A percentile compares a stretch with the other conserved stretches of the same genome.
phyloP scores from a whole-genome alignment of 64 coral and sea anemone species.

The Astreopora myriophthalma region DNA sequence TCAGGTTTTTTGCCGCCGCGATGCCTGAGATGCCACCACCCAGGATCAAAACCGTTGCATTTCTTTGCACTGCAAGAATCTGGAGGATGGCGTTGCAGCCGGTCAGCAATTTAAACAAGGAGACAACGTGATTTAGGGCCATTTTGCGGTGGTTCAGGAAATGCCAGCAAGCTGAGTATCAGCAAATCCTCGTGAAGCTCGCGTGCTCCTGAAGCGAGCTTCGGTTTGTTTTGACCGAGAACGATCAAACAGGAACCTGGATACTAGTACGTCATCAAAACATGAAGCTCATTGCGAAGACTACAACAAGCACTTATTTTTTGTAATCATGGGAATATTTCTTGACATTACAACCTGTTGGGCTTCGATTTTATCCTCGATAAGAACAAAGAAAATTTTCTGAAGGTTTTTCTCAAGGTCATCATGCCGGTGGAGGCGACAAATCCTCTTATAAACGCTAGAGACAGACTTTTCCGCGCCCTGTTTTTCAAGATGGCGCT shows the following conservation, averaged over 20 bases:
- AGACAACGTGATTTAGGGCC: background rate
- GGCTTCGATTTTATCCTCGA: background rate
- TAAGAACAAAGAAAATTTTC: background rate
- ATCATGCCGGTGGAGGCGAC: slow-evolving; percentile 88
- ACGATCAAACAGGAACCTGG: background rate
- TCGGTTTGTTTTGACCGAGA: background rate
- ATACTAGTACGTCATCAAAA: background rate
- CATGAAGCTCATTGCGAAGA: slow-evolving; percentile 28
- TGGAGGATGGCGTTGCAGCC: background rate
- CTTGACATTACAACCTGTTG: background rate
- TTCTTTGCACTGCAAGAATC: background rate
- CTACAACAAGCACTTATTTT: too few relatives aligned
- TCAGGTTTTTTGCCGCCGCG: slow-evolving; percentile 55
- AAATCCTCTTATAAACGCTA: slow-evolving; percentile 91
- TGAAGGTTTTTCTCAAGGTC: background rate
- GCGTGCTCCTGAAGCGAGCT: background rate
- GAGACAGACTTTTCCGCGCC: slow-evolving; percentile 95
- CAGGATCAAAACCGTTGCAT: slow-evolving; percentile 56
- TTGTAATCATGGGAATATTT: background rate
- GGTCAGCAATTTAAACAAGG: background rate
- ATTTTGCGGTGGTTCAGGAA: background rate
- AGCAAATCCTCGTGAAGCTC: background rate
- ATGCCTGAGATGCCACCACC: slow-evolving; percentile 76
- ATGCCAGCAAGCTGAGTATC: background rate
- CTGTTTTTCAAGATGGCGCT: slow-evolving; percentile 99